Conservation (phyloP, 1,140 invertebrate species). For the Brachionus calyciflorus region DNA sequence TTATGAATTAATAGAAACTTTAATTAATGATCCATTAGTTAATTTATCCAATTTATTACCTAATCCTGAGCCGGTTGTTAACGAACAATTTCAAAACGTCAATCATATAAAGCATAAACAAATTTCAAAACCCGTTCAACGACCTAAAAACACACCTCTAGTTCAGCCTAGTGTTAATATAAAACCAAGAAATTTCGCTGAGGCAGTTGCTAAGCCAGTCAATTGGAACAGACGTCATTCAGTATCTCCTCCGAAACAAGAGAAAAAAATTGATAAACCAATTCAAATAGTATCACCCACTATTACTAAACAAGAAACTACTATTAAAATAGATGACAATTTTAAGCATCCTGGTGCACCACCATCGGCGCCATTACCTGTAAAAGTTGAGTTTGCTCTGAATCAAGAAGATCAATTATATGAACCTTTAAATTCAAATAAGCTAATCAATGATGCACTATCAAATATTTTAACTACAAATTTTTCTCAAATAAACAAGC, state of each 20-base stretch:
- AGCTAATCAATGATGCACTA: background rate
- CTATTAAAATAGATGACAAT: background rate
- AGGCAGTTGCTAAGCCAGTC: slow-evolving; percentile 42
- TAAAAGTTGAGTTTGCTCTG: background rate
- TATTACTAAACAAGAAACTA: background rate
- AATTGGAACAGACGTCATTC: slow-evolving; percentile 8
- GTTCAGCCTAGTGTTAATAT: background rate
- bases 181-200: slow-evolving; percentile 41
- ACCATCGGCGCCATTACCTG: background rate
- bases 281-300: background rate
- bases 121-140: background rate
- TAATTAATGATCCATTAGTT: slow-evolving; percentile 12
- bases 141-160: background rate
- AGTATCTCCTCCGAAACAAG: background rate
- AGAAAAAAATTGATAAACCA: background rate
- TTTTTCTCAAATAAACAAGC: background rate
- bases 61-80: background rate
- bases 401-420: background rate
- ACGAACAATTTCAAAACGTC: no score
- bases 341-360: slow-evolving; percentile 32
- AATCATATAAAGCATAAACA: background rate
- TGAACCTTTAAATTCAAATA: background rate
- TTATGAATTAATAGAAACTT: background rate
- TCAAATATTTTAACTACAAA: background rate
- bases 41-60: slow-evolving; percentile 19